Base-by-base conservation (phyloP, 1,140 invertebrate genomes). In the Riptortus pedestris region DNA sequence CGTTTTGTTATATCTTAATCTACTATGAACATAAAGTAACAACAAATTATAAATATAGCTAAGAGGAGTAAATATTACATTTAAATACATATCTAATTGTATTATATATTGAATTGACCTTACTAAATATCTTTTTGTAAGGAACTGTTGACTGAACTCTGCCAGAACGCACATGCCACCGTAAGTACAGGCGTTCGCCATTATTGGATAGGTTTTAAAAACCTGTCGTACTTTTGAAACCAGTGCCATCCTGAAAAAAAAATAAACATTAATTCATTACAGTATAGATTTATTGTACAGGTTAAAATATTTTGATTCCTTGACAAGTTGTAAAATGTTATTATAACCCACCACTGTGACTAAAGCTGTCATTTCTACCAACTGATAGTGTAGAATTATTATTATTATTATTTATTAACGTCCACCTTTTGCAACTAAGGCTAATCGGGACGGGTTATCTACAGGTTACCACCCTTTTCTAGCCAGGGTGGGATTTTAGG, bases 141-240 rank as follows among this genome's bases (percentile, higher is more conserved):
- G 79, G 27, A 79, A 81, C 73, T 91, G 88, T 70, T 90, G 88
- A 0, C 85, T 81, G 55, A 87, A 80, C 71, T 91, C 89, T 0
- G 88, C 88, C 2, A 83, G 81, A 0, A 84, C 82, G 71, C 88
- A 90, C 69, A 91, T 83, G 0, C 80, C 79, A 12, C 87, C 88
- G 72, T 90, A 91, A 5, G 88, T 80, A 0, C 79, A 70, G n/a
- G 84, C 83, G 72, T 91, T 91, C 38, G 84, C 80, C 14, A 87
- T 65, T 22, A 89, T 72, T 0, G 88, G 88, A 60, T 78, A 74
- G 60, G 70, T 78, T 60, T 73, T 73, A 45, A 79, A 75, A 11
- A 73, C 51, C n/a, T 60, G 33, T 31, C 57, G 63, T 1, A 71
- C 52, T 22, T 48, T 26, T 11, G 51, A 27, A 18, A 60, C 12